Conservation (phyloP, 2,888 invertebrate genomes). For the Syrista parreyssii region DNA sequence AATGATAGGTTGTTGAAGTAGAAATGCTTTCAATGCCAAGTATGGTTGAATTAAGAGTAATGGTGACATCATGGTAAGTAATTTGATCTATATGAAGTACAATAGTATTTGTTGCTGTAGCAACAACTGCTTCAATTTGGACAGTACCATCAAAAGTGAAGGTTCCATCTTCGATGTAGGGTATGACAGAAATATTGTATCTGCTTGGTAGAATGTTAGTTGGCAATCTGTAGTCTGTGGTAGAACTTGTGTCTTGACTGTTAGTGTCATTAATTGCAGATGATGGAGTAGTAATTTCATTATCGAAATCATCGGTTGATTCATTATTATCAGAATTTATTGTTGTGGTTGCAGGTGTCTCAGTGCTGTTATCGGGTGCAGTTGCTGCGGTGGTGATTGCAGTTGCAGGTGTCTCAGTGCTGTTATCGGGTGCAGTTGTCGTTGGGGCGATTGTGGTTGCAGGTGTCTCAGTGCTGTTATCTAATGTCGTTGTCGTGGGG, state of each 20-base stretch:
- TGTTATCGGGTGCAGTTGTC: background rate
- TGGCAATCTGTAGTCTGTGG: slow-evolving; percentile 68
- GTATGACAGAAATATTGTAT: slow-evolving; percentile 68
- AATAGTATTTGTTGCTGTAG: slow-evolving; percentile 30
- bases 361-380: too few species aligned
- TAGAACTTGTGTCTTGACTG: slow-evolving; percentile 2
- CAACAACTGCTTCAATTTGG: slow-evolving; percentile 35
- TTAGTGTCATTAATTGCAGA: background rate
- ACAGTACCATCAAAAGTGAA: slow-evolving; percentile 48
- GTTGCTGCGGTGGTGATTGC: too few species aligned
- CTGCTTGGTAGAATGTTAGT: slow-evolving; percentile 67
- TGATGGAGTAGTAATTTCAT: too few species aligned
- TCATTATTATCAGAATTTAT: too few species aligned
- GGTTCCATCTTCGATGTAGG: slow-evolving; percentile 65
- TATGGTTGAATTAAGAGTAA: slow-evolving; percentile 4
- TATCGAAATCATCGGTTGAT: too few species aligned
- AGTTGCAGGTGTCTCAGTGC: too few species aligned
- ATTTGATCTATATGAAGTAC: slow-evolving; percentile 42
- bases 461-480: background rate
- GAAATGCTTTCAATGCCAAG: slow-evolving; percentile 21
- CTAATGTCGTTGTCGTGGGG: background rate
- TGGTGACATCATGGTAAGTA: background rate
- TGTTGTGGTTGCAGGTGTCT: too few species aligned
- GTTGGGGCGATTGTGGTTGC: background rate
- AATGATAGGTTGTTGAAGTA: slow-evolving; percentile 61